Evolutionary conservation across 2,888 invertebrate species (phyloP).

Genomic region (Liodrosophila aerea): DNA sequence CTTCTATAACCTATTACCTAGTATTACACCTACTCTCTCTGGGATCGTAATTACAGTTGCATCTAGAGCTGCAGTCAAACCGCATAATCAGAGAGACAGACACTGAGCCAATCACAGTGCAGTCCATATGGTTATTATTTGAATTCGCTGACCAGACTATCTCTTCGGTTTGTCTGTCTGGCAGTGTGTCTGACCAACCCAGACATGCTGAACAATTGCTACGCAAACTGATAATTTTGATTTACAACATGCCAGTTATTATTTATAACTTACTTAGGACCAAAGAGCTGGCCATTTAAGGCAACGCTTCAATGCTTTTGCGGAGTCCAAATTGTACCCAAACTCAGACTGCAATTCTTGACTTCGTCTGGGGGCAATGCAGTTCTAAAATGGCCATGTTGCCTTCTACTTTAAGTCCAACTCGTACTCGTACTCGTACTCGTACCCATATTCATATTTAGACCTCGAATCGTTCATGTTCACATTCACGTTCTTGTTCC

Average conservation of each 20-base stretch:
- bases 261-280: constrained; percentile 83
- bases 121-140: constrained; percentile 54
- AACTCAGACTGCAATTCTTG: constrained; percentile 6
- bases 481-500: constrained; percentile 39
- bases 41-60: constrained; percentile 61
- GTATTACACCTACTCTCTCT: not conserved
- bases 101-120: not conserved
- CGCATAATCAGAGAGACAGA: constrained; percentile 23
- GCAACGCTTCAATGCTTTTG: constrained; percentile 31
- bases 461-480: constrained; percentile 28
- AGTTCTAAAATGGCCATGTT: constrained; percentile 58
- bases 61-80: constrained; percentile 41
- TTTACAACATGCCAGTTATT: constrained; percentile 83
- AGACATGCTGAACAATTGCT: constrained; percentile 56
- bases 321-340: not conserved
- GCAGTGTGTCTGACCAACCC: constrained; percentile 12
- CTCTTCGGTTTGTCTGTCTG: too few relatives aligned
- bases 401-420: constrained; percentile 2
- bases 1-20: too few relatives aligned
- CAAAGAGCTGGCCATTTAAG: constrained; percentile 54
- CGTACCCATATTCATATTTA: constrained; percentile 45
- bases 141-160: constrained; percentile 33
- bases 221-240: constrained; percentile 82
- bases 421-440: constrained; percentile 1
- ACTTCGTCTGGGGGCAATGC: constrained; percentile 37